Conservation (phyloP, 2,888 invertebrate species). For the Drosophila leonis region DNA sequence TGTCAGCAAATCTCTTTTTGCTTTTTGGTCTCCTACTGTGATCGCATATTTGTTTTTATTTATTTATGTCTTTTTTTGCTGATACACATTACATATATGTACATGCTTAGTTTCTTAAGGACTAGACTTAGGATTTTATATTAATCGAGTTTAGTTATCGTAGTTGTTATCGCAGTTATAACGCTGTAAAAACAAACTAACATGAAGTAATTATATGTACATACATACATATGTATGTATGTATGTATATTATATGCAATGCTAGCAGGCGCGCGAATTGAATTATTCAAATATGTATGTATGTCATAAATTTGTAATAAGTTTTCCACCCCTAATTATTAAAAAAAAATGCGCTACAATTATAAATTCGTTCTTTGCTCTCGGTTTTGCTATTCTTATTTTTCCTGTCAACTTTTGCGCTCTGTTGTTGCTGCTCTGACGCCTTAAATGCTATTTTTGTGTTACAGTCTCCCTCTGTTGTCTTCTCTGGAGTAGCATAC, state of each 20-base stretch:
- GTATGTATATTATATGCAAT: neutral
- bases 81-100: slow-evolving; percentile 14
- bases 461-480: slow-evolving; percentile 54
- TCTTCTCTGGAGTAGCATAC: slow-evolving; percentile 30
- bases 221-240: neutral
- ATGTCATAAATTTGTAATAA: slow-evolving; percentile 35
- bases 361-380: slow-evolving; percentile 35
- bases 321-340: slow-evolving; percentile 60
- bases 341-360: slow-evolving; percentile 51
- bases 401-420: slow-evolving; percentile 44
- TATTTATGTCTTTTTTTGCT: neutral
- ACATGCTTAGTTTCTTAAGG: neutral
- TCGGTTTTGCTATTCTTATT: slow-evolving; percentile 20
- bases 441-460: slow-evolving; percentile 63
- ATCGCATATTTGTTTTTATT: slow-evolving; percentile 7
- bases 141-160: neutral
- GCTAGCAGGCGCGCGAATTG: slow-evolving; percentile 4
- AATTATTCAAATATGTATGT: slow-evolving; percentile 4
- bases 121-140: neutral
- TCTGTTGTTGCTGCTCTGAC: slow-evolving; percentile 45
- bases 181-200: neutral
- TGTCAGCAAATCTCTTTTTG: slow-evolving; percentile 1
- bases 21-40: slow-evolving; percentile 29
- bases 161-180: slow-evolving; percentile 1
- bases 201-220: neutral